Conservation (phyloP, 2,113 vertebrate species). For the Lichenostomus cassidix region DNA sequence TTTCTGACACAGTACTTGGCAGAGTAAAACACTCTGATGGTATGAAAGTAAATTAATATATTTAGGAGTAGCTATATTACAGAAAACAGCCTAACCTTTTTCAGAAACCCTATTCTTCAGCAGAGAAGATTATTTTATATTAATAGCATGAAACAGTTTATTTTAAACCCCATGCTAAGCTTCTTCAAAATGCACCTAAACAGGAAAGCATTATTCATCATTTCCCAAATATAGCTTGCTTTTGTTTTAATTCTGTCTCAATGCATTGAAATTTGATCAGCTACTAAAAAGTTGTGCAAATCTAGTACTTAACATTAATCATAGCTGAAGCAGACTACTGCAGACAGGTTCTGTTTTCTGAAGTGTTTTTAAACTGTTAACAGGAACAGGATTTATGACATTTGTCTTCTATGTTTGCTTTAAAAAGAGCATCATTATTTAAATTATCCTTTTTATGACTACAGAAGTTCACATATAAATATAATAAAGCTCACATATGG, state of each 20-base stretch:
- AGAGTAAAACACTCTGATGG: not conserved
- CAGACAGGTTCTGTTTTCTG: not conserved
- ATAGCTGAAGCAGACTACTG: not conserved
- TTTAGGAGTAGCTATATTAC: not conserved
- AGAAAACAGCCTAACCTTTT: not conserved
- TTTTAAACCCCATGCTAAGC: not conserved
- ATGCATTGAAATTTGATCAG: not conserved
- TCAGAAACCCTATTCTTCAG: not conserved
- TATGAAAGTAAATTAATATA: not conserved
- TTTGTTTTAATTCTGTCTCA: not conserved
- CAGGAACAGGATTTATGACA: not conserved
- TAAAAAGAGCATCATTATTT: not conserved
- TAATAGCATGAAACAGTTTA: not conserved
- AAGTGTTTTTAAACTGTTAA: constrained; percentile 32
- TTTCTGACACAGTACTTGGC: not conserved
- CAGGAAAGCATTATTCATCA: not conserved
- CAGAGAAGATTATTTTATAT: not conserved
- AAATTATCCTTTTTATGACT: constrained; percentile 5
- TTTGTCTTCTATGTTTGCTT: constrained; percentile 12
- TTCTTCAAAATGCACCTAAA: not conserved
- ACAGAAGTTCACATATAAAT: not conserved
- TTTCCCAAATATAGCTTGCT: not conserved
- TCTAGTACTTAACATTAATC: not conserved
- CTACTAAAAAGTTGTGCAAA: not conserved
- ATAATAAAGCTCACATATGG: not conserved